These are phyloP conservation scores for Anoplolepis gracilipes DNA, from an alignment of 1,140 invertebrate genomes.

Conservation along the genomic window DNA sequence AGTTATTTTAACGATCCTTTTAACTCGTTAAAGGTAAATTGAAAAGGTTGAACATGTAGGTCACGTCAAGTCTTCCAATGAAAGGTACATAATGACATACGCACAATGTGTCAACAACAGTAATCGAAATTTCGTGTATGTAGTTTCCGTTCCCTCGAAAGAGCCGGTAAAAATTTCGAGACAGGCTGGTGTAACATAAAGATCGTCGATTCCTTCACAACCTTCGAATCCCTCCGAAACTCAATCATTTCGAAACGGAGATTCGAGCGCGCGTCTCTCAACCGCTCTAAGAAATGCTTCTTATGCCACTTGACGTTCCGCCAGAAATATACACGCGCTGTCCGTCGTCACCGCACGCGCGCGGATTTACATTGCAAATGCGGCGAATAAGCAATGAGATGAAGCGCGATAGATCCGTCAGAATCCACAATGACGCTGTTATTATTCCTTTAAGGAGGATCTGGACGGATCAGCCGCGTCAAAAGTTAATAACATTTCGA, in stretches of 20 bases:
- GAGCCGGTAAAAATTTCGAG: neutral
- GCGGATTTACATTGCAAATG: neutral
- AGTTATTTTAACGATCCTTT: neutral
- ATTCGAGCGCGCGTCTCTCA: neutral
- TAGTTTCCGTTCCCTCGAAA: neutral
- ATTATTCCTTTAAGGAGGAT: too few relatives aligned
- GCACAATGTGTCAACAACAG: neutral
- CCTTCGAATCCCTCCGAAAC: neutral
- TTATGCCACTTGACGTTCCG: conserved; percentile 57
- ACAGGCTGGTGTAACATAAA: neutral
- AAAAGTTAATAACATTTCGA: too few relatives aligned
- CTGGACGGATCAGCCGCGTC: too few relatives aligned
- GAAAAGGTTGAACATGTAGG: neutral
- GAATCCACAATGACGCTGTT: neutral
- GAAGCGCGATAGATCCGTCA: conserved; percentile 17
- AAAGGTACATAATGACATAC: neutral
- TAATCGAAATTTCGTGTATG: conserved; percentile 15
- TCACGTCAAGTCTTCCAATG: neutral
- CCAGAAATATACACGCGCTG: conserved; percentile 57
- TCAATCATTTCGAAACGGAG: conserved; percentile 21
- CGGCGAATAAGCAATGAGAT: neutral
- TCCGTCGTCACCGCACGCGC: conserved; percentile 35
- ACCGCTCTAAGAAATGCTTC: conserved; percentile 44
- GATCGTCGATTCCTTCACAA: neutral
- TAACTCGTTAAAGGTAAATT: neutral